These are phyloP conservation scores for Ips nitidus DNA, from an alignment of 1,140 invertebrate species.

Conservation along the genomic window DNA sequence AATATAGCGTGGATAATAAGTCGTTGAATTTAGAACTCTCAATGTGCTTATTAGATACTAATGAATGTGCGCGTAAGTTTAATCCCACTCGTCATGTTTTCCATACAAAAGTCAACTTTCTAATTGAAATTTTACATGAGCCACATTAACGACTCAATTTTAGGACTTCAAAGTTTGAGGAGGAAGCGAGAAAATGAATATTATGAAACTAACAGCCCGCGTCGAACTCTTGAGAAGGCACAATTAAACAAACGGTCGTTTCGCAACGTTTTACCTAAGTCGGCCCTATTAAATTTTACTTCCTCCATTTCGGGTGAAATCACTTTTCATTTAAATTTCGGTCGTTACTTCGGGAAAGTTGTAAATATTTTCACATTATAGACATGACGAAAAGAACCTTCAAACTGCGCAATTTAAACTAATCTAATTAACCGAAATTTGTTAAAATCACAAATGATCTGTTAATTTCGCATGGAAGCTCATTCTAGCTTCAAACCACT, in stretches of 20 bases:
- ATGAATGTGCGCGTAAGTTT: too few relatives aligned
- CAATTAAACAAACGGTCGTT: constrained; percentile 13
- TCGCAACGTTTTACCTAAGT: constrained; percentile 9
- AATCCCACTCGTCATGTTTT: too few relatives aligned
- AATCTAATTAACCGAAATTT: not conserved
- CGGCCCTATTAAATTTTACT: constrained; percentile 17
- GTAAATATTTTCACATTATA: not conserved
- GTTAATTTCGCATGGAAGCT: not conserved
- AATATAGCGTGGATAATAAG: too few relatives aligned
- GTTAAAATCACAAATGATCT: not conserved
- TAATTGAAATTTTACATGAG: too few relatives aligned
- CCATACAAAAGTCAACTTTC: too few relatives aligned
- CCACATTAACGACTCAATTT: not conserved
- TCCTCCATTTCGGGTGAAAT: constrained; percentile 7
- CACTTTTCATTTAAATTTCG: constrained; percentile 15
- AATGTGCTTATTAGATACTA: too few relatives aligned
- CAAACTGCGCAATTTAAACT: not conserved
- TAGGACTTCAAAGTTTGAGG: not conserved
- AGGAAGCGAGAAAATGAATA: constrained; percentile 4
- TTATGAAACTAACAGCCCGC: constrained; percentile 11
- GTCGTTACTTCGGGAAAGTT: not conserved
- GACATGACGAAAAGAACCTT: not conserved
- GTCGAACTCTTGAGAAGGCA: constrained; percentile 16
- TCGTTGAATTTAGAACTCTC: too few relatives aligned
- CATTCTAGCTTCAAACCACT: not conserved